phyloP scores from a whole-genome alignment of 2,113 vertebrate genomes.

The Ceuthmochares aereus region DNA sequence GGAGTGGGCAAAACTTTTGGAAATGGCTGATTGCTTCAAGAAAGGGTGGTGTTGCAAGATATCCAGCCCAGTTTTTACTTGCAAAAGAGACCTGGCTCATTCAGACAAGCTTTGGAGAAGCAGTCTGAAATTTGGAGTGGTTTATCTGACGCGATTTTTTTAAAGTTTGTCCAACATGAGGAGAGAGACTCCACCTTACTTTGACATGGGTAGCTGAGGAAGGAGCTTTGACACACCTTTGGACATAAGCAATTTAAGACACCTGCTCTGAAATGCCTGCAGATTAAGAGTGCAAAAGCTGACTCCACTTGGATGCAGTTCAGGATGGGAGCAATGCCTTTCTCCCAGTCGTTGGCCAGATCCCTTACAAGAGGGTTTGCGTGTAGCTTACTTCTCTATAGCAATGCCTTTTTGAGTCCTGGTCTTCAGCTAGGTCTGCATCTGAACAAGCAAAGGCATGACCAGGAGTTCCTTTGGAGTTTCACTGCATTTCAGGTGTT shows the following conservation, averaged over 20 bases:
- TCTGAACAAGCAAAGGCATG: background rate
- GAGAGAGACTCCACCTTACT: background rate
- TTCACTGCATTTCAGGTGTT: background rate
- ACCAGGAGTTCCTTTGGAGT: constrained; percentile 20
- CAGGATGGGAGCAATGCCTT: background rate
- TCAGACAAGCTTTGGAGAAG: constrained; percentile 15
- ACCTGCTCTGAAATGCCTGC: constrained; percentile 6
- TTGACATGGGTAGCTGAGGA: background rate
- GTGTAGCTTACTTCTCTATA: background rate
- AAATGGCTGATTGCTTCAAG: background rate
- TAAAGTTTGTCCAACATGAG: background rate
- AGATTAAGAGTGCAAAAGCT: background rate
- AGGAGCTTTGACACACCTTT: background rate
- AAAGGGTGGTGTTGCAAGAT: background rate
- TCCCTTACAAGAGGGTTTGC: background rate
- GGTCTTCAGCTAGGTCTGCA: background rate
- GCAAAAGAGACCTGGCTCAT: background rate
- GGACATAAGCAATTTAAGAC: background rate
- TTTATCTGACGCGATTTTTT: constrained; percentile 1
- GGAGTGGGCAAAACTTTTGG: background rate
- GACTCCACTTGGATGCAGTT: background rate
- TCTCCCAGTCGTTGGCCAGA: background rate
- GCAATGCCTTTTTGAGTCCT: background rate
- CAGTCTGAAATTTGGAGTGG: background rate
- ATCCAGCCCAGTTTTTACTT: background rate